Percentiles rank a stretch among this genome's conserved stretches.
phyloP scores from a whole-genome alignment of 2,888 invertebrate genomes.

The Schrankia costaestrigalis region DNA sequence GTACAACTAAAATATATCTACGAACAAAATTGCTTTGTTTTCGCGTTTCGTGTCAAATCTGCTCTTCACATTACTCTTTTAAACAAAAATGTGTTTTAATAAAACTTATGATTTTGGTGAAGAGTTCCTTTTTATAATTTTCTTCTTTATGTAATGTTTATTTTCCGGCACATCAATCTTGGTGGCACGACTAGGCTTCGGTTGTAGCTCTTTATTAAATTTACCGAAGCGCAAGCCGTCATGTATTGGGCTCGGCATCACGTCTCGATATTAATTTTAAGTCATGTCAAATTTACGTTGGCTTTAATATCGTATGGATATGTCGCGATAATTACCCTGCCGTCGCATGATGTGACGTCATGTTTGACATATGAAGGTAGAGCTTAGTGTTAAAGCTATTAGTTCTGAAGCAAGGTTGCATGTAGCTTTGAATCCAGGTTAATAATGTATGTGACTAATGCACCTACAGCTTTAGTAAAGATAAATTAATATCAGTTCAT shows the following conservation, averaged over 20 bases:
- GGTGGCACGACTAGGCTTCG: constrained; percentile 45
- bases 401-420: constrained; percentile 9
- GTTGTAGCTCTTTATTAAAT: constrained; percentile 69
- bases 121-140: constrained; percentile 55
- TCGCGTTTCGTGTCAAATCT: constrained; percentile 22
- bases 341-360: constrained; percentile 16
- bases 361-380: constrained; percentile 24
- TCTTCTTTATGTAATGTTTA: constrained; percentile 44
- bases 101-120: constrained; percentile 49
- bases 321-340: constrained; percentile 40
- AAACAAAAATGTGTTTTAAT: constrained; percentile 34
- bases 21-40: constrained; percentile 27
- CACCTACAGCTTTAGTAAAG: constrained; percentile 9
- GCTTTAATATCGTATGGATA: constrained; percentile 51
- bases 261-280: constrained; percentile 63
- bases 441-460: constrained; percentile 10
- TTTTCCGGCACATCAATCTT: constrained; percentile 69
- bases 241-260: constrained; percentile 47
- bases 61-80: constrained; percentile 22
- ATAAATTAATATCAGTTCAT: too few species aligned
- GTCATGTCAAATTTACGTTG: constrained; percentile 57
- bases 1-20: constrained; percentile 22
- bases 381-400: constrained; percentile 24
- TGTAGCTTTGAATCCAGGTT: constrained; percentile 9
- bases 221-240: constrained; percentile 49